Base-by-base conservation (phyloP, 2,113 vertebrate genomes). In the Passerina amoena region DNA sequence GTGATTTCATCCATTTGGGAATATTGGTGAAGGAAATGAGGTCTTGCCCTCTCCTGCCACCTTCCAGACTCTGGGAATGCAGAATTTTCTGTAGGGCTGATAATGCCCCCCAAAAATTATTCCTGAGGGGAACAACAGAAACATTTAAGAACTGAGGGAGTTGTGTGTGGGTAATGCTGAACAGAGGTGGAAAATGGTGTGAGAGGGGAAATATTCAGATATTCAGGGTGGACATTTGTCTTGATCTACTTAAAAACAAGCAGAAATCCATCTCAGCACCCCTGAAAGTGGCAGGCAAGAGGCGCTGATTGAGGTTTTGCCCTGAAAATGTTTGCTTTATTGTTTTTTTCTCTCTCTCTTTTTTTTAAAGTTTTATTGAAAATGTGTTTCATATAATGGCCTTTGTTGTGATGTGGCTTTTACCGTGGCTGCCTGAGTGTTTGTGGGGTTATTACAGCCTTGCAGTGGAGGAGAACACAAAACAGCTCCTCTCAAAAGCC, bases 351-450 rank as follows among this genome's bases (percentile, higher is more conserved):
- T 35, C 4, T 30, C 11, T 18, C 30, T 40, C 4, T 37, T 4
- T 61, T 20, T 37, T 53, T 19, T n/a, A 9, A 56, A 54, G 24
- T 78, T 76, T 77, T 51, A 76, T 54, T 88, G 88, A 75, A 91
- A 94, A 61, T 27, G 25, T 44, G 48, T 94, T 94, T 79, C 44
- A 31, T 57, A 27, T 70, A 90, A 86, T 38, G 70, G 92, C 61
- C 90, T 95, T 95, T 94, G 72, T 90, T 92, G 79, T 90, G 86
- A 73, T 94, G 78, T 63, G 73, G 60, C 48, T 95, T 93, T 93
- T 81, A 59, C 61, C 94, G 85, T 20, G 33, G 68, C 92, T 89
- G 93, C 15, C 54, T 61, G 89, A 69, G 54, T 69, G 24, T 86
- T 87, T 95, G 80, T 82, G 56, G 63, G 75, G 61, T 66, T 83